Percentiles rank a stretch among this genome's conserved stretches.
Evolutionary conservation across 1,140 invertebrate species (phyloP).

Genomic region (Tetragonula clypearis): DNA sequence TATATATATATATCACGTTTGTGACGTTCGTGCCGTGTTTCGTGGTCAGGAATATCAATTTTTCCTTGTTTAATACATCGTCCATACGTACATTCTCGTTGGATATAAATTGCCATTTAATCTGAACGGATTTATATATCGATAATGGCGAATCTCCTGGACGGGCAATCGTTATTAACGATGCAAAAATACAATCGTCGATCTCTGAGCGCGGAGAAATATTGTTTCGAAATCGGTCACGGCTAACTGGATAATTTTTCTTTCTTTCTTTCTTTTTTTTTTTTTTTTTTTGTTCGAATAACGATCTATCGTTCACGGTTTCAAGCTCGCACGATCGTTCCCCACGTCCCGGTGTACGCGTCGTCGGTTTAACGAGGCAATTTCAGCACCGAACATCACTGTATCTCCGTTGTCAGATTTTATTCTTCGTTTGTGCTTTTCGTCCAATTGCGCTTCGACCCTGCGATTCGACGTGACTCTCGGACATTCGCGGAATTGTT

Average conservation of each 20-base stretch:
- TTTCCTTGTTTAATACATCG: background rate
- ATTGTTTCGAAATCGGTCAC: constrained; percentile 9
- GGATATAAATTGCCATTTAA: constrained; percentile 18
- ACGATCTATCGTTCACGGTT: constrained; percentile 17
- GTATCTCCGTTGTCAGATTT: background rate
- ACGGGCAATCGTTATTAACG: background rate
- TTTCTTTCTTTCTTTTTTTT: background rate
- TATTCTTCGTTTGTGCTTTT: background rate
- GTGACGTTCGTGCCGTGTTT: background rate
- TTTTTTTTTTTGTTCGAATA: background rate
- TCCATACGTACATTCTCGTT: too few species aligned
- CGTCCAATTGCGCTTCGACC: background rate
- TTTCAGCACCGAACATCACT: background rate
- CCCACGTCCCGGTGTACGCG: background rate
- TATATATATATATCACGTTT: background rate
- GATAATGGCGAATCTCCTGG: background rate
- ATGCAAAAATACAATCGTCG: constrained; percentile 1
- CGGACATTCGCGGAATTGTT: background rate
- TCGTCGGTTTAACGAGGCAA: constrained; percentile 1
- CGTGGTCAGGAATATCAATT: background rate
- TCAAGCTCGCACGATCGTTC: background rate
- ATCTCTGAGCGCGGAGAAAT: background rate
- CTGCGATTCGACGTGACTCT: background rate
- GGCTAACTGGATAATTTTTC: background rate
- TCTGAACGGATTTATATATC: background rate